Conservation (phyloP, 2,797 vertebrate genomes). For the Chromobotia macracanthus region DNA sequence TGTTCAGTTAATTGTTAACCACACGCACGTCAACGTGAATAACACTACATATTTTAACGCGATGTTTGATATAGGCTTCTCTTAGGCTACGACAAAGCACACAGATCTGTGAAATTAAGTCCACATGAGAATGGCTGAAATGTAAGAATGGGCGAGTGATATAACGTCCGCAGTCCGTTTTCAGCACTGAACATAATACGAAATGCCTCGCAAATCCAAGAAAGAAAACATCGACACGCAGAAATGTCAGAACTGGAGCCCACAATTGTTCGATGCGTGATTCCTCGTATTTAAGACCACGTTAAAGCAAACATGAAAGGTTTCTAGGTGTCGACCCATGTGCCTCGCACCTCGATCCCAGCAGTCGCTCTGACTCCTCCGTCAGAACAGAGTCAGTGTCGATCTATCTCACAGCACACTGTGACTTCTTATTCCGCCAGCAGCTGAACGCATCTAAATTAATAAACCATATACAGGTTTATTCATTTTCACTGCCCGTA, state of each 20-base stretch:
- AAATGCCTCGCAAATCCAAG: constrained; percentile 16
- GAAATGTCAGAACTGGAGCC: not conserved
- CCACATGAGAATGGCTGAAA: constrained; percentile 66
- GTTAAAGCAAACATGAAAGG: constrained; percentile 38
- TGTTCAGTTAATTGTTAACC: constrained; percentile 65
- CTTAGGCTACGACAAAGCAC: not conserved
- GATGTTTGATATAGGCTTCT: not conserved
- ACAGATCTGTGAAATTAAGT: constrained; percentile 6
- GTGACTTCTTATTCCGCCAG: constrained; percentile 19
- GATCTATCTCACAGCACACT: constrained; percentile 40
- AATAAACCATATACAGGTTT: constrained; percentile 41
- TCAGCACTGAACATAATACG: constrained; percentile 14
- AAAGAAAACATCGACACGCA: constrained; percentile 1
- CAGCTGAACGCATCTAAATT: constrained; percentile 29
- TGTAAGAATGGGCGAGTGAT: constrained; percentile 56
- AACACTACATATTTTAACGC: not conserved
- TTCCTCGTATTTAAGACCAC: constrained; percentile 21
- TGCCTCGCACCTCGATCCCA: constrained; percentile 49
- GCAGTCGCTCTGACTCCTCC: constrained; percentile 52
- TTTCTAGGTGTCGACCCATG: constrained; percentile 54
- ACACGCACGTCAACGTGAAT: not conserved
- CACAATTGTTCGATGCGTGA: constrained; percentile 25
- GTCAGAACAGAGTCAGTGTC: constrained; percentile 52
- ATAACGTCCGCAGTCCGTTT: constrained; percentile 54
- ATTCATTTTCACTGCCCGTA: constrained; percentile 26